These are phyloP conservation scores for Deroptyus accipitrinus DNA, from an alignment of 2,113 vertebrate species.

Conservation along the genomic window DNA sequence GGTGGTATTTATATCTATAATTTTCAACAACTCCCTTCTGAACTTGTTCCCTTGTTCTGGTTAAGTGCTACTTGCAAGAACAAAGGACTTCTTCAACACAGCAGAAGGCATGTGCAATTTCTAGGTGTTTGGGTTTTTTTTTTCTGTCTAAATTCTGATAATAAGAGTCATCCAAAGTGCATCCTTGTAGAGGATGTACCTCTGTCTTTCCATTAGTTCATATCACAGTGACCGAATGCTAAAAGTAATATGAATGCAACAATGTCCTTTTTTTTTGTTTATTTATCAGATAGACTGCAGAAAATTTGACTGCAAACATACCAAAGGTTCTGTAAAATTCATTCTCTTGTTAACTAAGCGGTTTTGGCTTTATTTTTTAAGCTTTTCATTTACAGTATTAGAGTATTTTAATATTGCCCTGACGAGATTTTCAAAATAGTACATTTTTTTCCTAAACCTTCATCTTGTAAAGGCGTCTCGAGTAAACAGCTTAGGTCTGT, in stretches of 20 bases:
- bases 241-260: slow-evolving; percentile 40
- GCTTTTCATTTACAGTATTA: slow-evolving; percentile 34
- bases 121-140: not conserved
- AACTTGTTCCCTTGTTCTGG: not conserved
- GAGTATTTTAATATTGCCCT: slow-evolving; percentile 61
- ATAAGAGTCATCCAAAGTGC: slow-evolving; percentile 16
- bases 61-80: not conserved
- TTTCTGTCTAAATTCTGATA: not conserved
- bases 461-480: not conserved
- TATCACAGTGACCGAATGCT: slow-evolving; percentile 31
- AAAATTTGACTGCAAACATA: slow-evolving; percentile 2
- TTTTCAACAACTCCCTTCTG: not conserved
- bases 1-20: not conserved
- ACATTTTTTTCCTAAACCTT: not conserved
- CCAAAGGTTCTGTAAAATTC: slow-evolving; percentile 44
- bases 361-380: slow-evolving; percentile 47
- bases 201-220: not conserved
- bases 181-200: slow-evolving; percentile 45
- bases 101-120: not conserved
- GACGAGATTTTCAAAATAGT: slow-evolving; percentile 21
- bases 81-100: not conserved
- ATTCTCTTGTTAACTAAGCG: not conserved
- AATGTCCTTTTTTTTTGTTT: not conserved
- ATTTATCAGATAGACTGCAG: slow-evolving; percentile 38
- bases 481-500: not conserved